Evolutionary conservation across 1,140 invertebrate genomes (phyloP).

Genomic region (Lycorma delicatula): DNA sequence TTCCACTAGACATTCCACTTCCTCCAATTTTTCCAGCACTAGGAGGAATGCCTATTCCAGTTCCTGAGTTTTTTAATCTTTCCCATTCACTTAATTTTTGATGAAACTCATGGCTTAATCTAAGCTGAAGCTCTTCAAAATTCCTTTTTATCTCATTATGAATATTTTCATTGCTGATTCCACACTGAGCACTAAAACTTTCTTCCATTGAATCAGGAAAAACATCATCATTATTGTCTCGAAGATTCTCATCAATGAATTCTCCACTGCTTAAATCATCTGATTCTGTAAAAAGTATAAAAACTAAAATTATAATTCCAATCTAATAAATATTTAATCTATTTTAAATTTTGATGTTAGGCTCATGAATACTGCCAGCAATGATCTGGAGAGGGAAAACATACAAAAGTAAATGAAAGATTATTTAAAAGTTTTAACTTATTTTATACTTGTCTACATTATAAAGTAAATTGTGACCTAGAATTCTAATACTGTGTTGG

Average conservation of each 20-base stretch:
- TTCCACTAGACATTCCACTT: conserved; percentile 18
- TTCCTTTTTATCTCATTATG: conserved; percentile 48
- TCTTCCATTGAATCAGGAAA: conserved; percentile 4
- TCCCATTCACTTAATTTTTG: conserved; percentile 66
- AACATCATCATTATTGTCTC: conserved; percentile 10
- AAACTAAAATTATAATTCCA: not conserved
- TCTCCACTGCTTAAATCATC: conserved; percentile 27
- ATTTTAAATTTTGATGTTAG: no score
- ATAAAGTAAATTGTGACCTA: no score
- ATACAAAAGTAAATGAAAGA: no score
- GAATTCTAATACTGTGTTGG: no score
- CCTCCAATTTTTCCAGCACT: not conserved
- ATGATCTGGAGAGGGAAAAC: no score
- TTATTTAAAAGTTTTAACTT: no score
- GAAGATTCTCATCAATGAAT: conserved; percentile 18
- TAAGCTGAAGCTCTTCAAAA: conserved; percentile 54
- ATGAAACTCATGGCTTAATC: conserved; percentile 61
- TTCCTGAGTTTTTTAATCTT: conserved; percentile 38
- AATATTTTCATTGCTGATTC: conserved; percentile 17
- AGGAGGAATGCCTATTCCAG: conserved; percentile 16
- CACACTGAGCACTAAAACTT: not conserved
- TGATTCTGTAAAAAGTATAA: conserved; percentile 17
- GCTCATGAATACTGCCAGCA: no score
- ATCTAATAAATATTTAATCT: no score
- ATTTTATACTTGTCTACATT: no score